Percentiles rank a stretch among this genome's conserved stretches.
These are phyloP conservation scores for Drosophila ironensis DNA, from an alignment of 1,140 invertebrate genomes.

Conservation along the genomic window DNA sequence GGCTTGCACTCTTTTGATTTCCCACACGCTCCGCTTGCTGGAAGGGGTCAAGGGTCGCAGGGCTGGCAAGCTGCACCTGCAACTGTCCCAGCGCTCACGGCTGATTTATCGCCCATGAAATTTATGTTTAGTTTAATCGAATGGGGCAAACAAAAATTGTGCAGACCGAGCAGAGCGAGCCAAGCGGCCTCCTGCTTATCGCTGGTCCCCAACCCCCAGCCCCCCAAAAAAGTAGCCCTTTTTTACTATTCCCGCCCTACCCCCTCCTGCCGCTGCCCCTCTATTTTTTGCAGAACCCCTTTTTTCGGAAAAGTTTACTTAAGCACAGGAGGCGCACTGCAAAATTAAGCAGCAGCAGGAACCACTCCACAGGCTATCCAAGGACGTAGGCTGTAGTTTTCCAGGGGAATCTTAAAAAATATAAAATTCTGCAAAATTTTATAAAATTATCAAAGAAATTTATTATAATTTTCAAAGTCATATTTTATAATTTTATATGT, in stretches of 20 bases:
- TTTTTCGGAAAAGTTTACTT: constrained; percentile 52
- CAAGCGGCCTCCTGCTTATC: constrained; percentile 62
- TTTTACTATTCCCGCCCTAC: not conserved
- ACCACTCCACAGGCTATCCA: constrained; percentile 25
- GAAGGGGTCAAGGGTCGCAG: not conserved
- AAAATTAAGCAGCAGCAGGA: constrained; percentile 57
- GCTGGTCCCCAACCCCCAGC: too few relatives aligned
- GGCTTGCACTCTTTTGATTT: constrained; percentile 44
- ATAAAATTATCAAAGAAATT: too few relatives aligned
- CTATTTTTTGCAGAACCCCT: too few relatives aligned
- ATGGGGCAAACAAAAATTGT: constrained; percentile 62
- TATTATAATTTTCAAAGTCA: not conserved
- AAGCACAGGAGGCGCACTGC: constrained; percentile 48
- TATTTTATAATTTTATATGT: not conserved
- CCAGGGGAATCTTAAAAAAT: not conserved
- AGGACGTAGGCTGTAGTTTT: not conserved
- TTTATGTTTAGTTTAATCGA: constrained; percentile 77
- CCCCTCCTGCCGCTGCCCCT: not conserved
- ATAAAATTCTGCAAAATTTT: too few relatives aligned
- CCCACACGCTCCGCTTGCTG: constrained; percentile 31
- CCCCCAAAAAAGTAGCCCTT: constrained; percentile 8
- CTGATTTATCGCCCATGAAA: constrained; percentile 74
- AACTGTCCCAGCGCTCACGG: constrained; percentile 56
- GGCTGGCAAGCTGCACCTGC: constrained; percentile 42
- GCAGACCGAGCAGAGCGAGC: constrained; percentile 23